Base-by-base conservation (phyloP, 2,888 invertebrate species). In the Cabera pusaria region DNA sequence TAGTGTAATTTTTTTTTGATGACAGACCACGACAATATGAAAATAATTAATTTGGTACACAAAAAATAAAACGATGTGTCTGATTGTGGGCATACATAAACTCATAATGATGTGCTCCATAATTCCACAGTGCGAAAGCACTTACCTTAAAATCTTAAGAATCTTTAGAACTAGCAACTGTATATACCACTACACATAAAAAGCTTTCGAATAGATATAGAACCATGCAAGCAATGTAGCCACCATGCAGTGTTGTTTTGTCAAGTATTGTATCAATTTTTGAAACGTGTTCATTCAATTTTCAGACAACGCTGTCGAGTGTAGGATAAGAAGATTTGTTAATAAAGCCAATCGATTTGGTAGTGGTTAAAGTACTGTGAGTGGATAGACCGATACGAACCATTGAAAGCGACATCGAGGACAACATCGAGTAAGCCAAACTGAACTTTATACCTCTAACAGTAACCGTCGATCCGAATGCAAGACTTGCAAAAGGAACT, bases 321-420 rank as follows among this genome's bases (percentile, higher is more conserved):
- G 76, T 80, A 64, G 43, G 64, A 64, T 60, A 68, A 63, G 60
- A 61, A 64, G 29, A 39, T 44, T 45, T 56, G 47, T 44, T 65
- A 41, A 63, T 60, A 57, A 68, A 73, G 72, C 75, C 73, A 72
- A 76, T 77, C 71, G 55, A 65, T 65, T 67, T 68, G 61, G 61
- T 67, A 69, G 76, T 86, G 78, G 75, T 69, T 65, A 64, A 66
- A 58, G 69, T 50, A 76, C 54, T 72, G 82, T 82, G 77, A 76
- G 82, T 82, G 77, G 68, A 74, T 73, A 79, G 76, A 85, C 82
- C 85, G 64, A 77, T 80, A 79, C 78, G 79, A 84, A 84, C 84
- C 84, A 84, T 77, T 77, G 75, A 83, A 88, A 88, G 88, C 88
- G 76, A 88, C 88, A 88, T 79, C 84, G 84, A 88, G 64, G 72